These are phyloP conservation scores for Enteromius afrohamiltoni DNA, from an alignment of 2,797 vertebrate genomes.

Conservation along the genomic window DNA sequence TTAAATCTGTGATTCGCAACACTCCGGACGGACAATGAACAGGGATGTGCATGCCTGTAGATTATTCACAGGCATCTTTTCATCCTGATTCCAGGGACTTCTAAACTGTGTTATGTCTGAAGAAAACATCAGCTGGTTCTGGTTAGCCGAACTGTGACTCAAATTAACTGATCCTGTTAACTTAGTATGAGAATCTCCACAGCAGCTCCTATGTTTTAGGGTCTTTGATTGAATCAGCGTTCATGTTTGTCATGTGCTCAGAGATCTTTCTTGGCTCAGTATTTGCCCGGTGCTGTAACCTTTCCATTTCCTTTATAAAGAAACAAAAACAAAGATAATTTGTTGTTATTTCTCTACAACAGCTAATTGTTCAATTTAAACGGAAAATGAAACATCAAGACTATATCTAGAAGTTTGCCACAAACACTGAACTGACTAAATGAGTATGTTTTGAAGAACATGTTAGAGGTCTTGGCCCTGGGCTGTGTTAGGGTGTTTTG, in stretches of 20 bases:
- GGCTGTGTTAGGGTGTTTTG: not conserved
- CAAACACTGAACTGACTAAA: not conserved
- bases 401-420: not conserved
- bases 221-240: constrained; percentile 71
- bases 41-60: not conserved
- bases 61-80: not conserved
- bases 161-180: constrained; percentile 72
- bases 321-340: constrained; percentile 22
- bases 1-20: not conserved
- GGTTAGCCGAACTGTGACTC: constrained; percentile 75
- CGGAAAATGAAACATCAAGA: not conserved
- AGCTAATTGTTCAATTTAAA: not conserved
- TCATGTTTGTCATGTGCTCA: constrained; percentile 74
- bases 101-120: constrained; percentile 56
- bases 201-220: constrained; percentile 64
- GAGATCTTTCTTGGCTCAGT: constrained; percentile 48
- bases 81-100: constrained; percentile 53
- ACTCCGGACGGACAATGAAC: not conserved
- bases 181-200: constrained; percentile 56
- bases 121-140: constrained; percentile 82
- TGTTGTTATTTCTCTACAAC: not conserved
- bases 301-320: constrained; percentile 39
- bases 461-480: not conserved
- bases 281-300: constrained; percentile 34
- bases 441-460: not conserved